A percentile compares a stretch with the other conserved stretches of the same genome.
These are phyloP conservation scores for Monochamus saltuarius DNA, from an alignment of 1,140 invertebrate species.

Conservation along the genomic window DNA sequence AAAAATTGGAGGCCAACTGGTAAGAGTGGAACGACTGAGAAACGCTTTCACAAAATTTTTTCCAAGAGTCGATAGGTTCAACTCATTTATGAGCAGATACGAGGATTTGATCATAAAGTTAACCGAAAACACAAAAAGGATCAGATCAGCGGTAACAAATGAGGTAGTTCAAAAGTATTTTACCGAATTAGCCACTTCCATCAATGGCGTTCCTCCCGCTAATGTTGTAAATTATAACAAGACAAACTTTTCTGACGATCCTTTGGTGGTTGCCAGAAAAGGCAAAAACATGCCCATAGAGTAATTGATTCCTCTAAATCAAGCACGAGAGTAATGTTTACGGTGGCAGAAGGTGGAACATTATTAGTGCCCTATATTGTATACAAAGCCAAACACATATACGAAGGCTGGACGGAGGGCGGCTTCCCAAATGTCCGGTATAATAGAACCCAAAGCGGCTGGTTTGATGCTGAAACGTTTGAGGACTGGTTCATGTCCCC, in stretches of 20 bases:
- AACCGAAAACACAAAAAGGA: too few relatives aligned
- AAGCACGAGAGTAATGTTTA: conserved; percentile 46
- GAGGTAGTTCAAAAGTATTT: conserved; percentile 2
- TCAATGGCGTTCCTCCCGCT: conserved; percentile 32
- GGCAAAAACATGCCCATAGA: conserved; percentile 47
- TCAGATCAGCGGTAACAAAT: not conserved
- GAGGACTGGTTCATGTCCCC: conserved; percentile 46
- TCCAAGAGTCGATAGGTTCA: too few relatives aligned
- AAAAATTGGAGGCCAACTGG: too few relatives aligned
- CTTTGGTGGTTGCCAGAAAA: conserved; percentile 37
- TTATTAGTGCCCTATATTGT: conserved; percentile 45
- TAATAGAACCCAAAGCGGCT: conserved; percentile 46
- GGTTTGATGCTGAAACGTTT: conserved; percentile 44
- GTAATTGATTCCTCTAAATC: conserved; percentile 43
- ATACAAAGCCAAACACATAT: conserved; percentile 49
- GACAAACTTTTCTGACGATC: conserved; percentile 50
- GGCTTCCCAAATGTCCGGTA: conserved; percentile 43
- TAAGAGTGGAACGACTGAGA: too few relatives aligned
- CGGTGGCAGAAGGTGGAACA: conserved; percentile 40
- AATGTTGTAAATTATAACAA: conserved; percentile 53
- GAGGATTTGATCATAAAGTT: too few relatives aligned
- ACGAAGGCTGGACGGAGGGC: conserved; percentile 41
- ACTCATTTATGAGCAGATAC: too few relatives aligned
- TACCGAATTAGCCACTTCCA: not conserved
- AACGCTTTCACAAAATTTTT: too few relatives aligned